Base-by-base conservation (phyloP, 2,888 invertebrate species). In the Archaeoteleia sp. region DNA sequence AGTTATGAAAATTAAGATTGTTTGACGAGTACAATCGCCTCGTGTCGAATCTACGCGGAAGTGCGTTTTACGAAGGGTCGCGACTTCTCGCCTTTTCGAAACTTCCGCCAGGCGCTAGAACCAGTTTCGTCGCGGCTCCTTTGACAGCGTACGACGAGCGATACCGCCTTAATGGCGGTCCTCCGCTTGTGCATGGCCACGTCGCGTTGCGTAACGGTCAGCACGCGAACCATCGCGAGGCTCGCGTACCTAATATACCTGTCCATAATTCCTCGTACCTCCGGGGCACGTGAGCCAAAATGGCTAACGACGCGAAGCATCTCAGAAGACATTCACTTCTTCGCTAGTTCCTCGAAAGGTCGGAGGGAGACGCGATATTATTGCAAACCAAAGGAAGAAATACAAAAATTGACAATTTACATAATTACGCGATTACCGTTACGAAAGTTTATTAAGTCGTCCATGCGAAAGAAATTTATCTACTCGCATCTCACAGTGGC, bases 91-190 rank as follows among this genome's bases (percentile, higher is more conserved):
- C 23, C 39, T 45, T 10, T 15, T 37, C 61, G 23, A 58, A 54
- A 54, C 53, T 54, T 46, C 54, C 46, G 62, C 40, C 54, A 54
- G n/a, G 27, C 40, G 27, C 1, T 40, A 40, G 53, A 62, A 62
- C 62, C 62, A 54, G 62, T 54, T 62, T 62, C 35, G 30, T 30
- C 25, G 14, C 48, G 57, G 25, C 23, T 49, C 20, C 25, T 32
- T 60, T 17, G 29, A 35, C 17, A 17, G 6, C 9, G n/a, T n/a
- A n/a, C 4, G 9, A n/a, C 29, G 4, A 29, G n/a, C 29, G 29
- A 29, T 29, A 29, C 49, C 29, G 43, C 42, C 37, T 51, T 30
- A 51, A 57, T 48, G 29, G 34, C 49, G 43, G 46, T 48, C 34
- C 32, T 30, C 45, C 45, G 15, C 20, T 30, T n/a, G n/a, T 29